Evolutionary conservation across 2,113 vertebrate species (phyloP).

Genomic region (Connochaetes taurinus): DNA sequence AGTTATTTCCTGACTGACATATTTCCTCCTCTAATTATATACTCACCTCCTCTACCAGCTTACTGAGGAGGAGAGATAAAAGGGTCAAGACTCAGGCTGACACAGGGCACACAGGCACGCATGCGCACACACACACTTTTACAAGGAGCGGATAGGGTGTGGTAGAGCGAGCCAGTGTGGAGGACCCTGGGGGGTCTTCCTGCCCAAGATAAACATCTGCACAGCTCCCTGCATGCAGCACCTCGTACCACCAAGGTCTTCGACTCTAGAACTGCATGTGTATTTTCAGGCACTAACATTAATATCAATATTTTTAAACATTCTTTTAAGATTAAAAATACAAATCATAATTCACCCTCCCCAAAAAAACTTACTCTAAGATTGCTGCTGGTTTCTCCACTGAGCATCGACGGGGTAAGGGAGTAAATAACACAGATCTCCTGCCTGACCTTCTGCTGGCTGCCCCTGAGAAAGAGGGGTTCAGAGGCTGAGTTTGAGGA

Average conservation of each 20-base stretch:
- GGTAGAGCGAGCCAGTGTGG: rapidly evolving
- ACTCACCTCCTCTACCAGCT: not conserved
- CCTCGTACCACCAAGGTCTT: not conserved
- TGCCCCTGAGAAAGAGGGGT: too few species aligned
- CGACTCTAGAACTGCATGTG: not conserved
- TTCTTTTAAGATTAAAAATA: not conserved
- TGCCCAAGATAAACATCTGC: not conserved
- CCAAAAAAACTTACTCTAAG: not conserved
- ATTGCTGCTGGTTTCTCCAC: not conserved
- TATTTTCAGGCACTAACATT: not conserved
- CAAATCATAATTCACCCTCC: not conserved
- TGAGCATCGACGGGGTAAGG: not conserved
- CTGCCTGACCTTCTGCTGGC: not conserved
- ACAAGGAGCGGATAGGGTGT: not conserved
- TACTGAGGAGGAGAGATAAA: not conserved
- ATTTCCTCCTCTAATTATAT: not conserved
- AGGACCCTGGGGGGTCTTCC: not conserved
- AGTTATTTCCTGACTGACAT: not conserved
- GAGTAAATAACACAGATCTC: not conserved
- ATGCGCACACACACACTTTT: not conserved
- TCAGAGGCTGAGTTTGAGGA: not conserved
- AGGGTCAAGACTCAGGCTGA: not conserved
- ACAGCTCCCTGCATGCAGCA: too few species aligned
- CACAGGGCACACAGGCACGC: not conserved
- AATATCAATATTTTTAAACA: not conserved